Evolutionary conservation across 2,888 invertebrate genomes (phyloP).

Genomic region (Stenodema calcarata): DNA sequence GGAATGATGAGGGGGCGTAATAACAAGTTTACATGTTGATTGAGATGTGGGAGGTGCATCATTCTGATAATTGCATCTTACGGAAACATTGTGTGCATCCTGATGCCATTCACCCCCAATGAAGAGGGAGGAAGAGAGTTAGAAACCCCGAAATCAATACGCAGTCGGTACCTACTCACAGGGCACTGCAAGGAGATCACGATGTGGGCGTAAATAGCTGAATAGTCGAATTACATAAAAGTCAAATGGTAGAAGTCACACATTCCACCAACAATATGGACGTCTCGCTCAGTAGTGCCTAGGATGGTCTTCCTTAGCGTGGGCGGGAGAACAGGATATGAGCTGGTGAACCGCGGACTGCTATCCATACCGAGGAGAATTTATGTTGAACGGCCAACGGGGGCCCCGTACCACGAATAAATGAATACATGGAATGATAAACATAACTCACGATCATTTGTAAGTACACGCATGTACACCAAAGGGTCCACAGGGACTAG

Average conservation of each 20-base stretch:
- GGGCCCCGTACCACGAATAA: neutral
- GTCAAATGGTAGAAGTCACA: too few species aligned
- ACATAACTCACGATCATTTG: neutral
- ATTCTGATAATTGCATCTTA: constrained; percentile 18
- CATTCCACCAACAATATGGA: neutral
- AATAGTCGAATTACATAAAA: too few species aligned
- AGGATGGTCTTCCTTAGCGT: too few species aligned
- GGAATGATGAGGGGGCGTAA: neutral
- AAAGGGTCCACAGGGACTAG: neutral
- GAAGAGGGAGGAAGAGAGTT: neutral
- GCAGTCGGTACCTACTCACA: neutral
- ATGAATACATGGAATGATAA: neutral
- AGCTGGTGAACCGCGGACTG: neutral
- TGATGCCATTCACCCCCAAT: neutral
- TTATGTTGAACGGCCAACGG: neutral
- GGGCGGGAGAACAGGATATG: too few species aligned
- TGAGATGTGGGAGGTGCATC: constrained; percentile 28
- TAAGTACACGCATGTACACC: neutral
- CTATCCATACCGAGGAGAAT: neutral
- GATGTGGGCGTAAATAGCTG: too few species aligned
- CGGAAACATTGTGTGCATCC: constrained; percentile 24
- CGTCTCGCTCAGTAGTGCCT: too few species aligned
- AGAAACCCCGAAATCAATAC: constrained; percentile 19
- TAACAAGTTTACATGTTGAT: constrained; percentile 29
- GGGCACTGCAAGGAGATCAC: neutral